Evolutionary conservation across 2,888 invertebrate genomes (phyloP), one percentile per base, ranked within the genome.

Genomic region (Cremastinae sp.): DNA sequence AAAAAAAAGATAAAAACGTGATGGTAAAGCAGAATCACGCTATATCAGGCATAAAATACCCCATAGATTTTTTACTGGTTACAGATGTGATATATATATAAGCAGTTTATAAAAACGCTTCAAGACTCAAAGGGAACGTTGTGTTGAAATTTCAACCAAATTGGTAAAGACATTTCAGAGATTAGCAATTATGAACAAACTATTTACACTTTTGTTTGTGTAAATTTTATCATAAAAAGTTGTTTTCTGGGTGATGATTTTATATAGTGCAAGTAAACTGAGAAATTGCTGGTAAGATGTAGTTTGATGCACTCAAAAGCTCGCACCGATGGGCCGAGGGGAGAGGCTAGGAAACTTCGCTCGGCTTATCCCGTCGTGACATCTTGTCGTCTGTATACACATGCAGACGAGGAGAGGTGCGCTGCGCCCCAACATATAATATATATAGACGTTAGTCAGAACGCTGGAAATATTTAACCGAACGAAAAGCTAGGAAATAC

Each of bases 361-460:
- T 43, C 14, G 74, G 74, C 75, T 81, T 78, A 75, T 78, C 75
- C 65, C 69, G 76, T 80, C 75, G 64, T 80, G 79, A 79, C 80
- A 80, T 76, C 78, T 79, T 66, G 62, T 22, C 55, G 35, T 47
- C 68, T 58, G 49, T 61, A 68, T 55, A 64, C 68, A 64, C 66
- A 61, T 73, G 69, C 56, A n/a, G n/a, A n/a, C 18, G 10, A 16
- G 10, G 49, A 68, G 51, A 68, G 47, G 28, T 69, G 72, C 73
- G 61, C 49, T 55, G 28, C 28, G 3, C 45, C 9, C 28, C 14
- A 7, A 37, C 47, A 68, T 68, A 37, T 18, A 14, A 10, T n/a
- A 65, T 53, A 28, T 37, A n/a, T 20, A 49, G n/a, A 47, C 2
- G 14, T 37, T 3, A 35, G 7, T 28, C 35, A 2, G 53, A 28